Evolutionary conservation across 2,797 vertebrate genomes (phyloP).

Genomic region (Pipistrellus kuhlii): DNA sequence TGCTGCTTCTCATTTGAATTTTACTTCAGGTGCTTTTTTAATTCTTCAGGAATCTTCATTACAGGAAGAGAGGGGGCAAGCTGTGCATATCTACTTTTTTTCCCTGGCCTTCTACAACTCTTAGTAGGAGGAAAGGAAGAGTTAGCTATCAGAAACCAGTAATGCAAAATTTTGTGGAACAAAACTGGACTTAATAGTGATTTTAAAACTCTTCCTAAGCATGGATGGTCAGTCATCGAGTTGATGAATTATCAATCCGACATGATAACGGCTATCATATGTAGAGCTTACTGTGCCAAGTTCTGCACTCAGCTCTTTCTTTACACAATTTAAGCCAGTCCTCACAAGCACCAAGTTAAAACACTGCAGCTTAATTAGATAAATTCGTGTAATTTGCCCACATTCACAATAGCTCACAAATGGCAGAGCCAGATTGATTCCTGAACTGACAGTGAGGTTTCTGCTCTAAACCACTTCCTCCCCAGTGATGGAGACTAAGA

Average conservation of each 20-base stretch:
- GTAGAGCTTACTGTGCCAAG: not conserved
- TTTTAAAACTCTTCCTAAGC: conserved; percentile 7
- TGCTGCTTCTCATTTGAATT: conserved; percentile 46
- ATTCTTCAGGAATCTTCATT: not conserved
- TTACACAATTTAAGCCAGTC: not conserved
- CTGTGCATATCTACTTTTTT: not conserved
- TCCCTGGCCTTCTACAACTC: not conserved
- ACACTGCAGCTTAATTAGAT: not conserved
- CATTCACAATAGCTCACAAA: not conserved
- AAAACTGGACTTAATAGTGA: not conserved
- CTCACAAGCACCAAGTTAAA: not conserved
- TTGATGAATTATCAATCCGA: not conserved
- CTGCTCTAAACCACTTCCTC: not conserved
- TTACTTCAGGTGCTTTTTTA: not conserved
- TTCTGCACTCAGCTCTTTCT: not conserved
- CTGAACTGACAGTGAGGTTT: not conserved
- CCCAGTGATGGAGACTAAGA: not conserved
- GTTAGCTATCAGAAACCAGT: not conserved
- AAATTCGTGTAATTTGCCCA: not conserved
- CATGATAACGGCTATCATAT: not conserved
- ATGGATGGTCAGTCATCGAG: not conserved
- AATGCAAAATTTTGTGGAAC: not conserved
- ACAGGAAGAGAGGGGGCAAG: not conserved
- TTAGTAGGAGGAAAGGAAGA: not conserved
- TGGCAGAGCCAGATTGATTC: not conserved